Conservation (phyloP, 2,888 invertebrate species). For the Torymus tubicola region DNA sequence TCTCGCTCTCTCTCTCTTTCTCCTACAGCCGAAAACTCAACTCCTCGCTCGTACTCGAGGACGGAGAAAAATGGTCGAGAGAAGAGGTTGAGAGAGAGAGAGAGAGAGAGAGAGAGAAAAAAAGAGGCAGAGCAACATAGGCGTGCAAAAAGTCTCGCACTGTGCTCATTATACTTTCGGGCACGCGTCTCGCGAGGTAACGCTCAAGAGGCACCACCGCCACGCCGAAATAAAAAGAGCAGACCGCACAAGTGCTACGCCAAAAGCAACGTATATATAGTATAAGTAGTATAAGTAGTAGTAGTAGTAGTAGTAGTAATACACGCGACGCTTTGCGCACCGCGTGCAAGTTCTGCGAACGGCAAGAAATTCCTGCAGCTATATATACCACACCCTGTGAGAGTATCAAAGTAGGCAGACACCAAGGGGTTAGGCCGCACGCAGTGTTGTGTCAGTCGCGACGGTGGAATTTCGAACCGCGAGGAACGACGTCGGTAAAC, state of each 20-base stretch:
- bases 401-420: no score
- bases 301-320: no score
- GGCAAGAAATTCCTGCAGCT: constrained; percentile 8
- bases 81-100: background rate
- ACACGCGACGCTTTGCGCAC: no score
- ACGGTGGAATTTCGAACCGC: constrained; percentile 11
- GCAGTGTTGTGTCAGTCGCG: constrained; percentile 8
- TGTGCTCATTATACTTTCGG: constrained; percentile 37
- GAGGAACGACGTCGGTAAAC: constrained; percentile 26
- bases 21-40: no score
- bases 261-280: no score
- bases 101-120: background rate
- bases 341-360: constrained; percentile 18
- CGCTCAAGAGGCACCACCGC: background rate
- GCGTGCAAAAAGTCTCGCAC: background rate
- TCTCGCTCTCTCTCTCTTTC: no score
- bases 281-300: no score
- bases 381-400: background rate
- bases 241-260: background rate
- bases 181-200: constrained; percentile 1
- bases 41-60: no score
- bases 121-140: background rate
- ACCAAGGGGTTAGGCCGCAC: background rate
- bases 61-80: no score
- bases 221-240: constrained; percentile 27